Percentiles rank a stretch among this genome's conserved stretches.
These are phyloP conservation scores for Phyllostomus hastatus DNA, from an alignment of 2,113 vertebrate genomes.

Conservation along the genomic window DNA sequence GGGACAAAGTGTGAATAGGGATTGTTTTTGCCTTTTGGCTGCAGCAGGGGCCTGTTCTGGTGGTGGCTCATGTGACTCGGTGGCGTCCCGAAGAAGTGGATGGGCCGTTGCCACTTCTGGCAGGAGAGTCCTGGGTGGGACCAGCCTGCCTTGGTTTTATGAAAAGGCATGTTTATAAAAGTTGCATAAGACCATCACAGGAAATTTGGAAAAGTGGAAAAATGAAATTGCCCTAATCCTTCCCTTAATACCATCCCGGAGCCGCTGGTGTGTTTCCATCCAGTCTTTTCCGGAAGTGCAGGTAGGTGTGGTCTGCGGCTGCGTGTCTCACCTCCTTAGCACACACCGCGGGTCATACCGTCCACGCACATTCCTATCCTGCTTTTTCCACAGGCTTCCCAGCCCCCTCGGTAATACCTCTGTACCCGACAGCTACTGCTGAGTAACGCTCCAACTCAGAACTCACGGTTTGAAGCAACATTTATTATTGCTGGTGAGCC, in stretches of 20 bases:
- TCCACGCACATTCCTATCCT: background rate
- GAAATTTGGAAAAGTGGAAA: background rate
- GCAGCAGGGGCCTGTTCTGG: background rate
- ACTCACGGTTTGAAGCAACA: background rate
- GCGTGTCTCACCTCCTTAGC: background rate
- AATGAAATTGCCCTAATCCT: background rate
- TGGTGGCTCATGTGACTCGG: rapidly evolving
- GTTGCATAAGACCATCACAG: background rate
- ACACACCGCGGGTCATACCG: too few species aligned
- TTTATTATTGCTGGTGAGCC: too few species aligned
- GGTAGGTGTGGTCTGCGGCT: background rate
- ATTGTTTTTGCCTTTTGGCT: background rate
- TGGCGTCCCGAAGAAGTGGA: background rate
- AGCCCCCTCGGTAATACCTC: background rate
- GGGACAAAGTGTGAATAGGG: background rate
- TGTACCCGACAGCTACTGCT: background rate
- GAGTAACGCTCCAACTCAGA: background rate
- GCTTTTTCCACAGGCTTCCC: background rate
- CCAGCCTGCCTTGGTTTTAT: background rate
- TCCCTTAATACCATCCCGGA: background rate
- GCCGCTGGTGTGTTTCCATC: background rate
- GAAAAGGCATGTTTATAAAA: background rate
- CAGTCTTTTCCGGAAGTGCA: background rate
- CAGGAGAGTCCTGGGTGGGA: background rate
- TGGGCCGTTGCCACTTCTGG: background rate